Conservation (phyloP, 2,888 invertebrate species). For the Amphipoea oculea region DNA sequence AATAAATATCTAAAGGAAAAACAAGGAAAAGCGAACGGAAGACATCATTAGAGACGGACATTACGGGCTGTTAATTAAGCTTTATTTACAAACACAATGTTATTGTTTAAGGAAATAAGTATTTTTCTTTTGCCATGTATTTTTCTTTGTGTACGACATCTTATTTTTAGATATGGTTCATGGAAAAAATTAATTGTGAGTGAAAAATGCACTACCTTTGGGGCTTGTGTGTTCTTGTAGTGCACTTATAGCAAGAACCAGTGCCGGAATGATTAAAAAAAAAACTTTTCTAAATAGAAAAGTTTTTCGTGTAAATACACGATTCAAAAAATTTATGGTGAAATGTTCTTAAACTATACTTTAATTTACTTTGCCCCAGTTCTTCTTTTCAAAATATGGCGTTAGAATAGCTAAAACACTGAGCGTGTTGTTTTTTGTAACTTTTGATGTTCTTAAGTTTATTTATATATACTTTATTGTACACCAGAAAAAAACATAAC, state of each 20-base stretch:
- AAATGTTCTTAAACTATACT: not conserved
- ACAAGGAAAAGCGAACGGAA: constrained; percentile 28
- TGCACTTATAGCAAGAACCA: not conserved
- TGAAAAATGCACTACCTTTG: not conserved
- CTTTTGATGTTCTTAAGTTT: not conserved
- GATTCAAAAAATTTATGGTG: not conserved
- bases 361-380: no score
- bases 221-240: not conserved
- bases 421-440: no score
- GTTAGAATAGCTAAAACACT: not conserved
- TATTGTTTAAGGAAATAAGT: constrained; percentile 27
- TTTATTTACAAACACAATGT: constrained; percentile 40
- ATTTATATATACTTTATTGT: not conserved
- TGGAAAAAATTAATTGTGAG: fast-evolving
- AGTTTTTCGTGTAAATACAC: no score
- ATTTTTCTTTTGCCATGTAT: not conserved
- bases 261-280: no score
- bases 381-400: not conserved
- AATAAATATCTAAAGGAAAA: constrained; percentile 38
- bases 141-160: not conserved
- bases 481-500: no score
- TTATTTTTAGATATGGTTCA: not conserved
- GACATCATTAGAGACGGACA: constrained; percentile 38
- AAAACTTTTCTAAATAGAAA: not conserved
- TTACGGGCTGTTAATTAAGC: constrained; percentile 48